Base-by-base conservation (phyloP, 1,140 invertebrate species). In the Pogonomyrmex barbatus region DNA sequence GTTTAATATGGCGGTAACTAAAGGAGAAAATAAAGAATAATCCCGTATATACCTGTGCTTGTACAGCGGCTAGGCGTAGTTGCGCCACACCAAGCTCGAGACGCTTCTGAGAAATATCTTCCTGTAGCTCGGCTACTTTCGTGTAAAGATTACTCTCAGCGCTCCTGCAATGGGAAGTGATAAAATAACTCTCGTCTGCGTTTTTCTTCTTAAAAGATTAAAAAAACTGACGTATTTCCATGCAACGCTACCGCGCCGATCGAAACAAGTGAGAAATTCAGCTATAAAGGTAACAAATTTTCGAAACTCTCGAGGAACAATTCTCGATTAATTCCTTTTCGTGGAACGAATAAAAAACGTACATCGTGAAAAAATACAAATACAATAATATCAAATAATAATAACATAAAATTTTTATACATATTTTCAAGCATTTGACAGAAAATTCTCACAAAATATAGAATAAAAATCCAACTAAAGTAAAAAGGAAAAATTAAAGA, bases 111-210 rank as follows among this genome's bases (percentile, higher is more conserved):
- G 98, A 98, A 94, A 99, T 98, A 92, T 99, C 98, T 95, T 99
- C 98, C 95, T 99, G 97, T 33, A 98, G 95, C 95, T 99, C 98
- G 93, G 99, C 99, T 79, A 98, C 98, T 96, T 99, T 99, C 92
- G 98, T 98, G 95, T 97, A 98, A 45, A 98, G 95, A 91, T 97
- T 97, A 68, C 97, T 97, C 93, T 99, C 98, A 83, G 97, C 94
- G 92, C 97, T 97, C 94, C 97, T 97, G 94, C 30, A 90, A 88
- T 77, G 50, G 79, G 30, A 82, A 65, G 50, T 42, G 78, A 81
- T 42, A 82, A 85, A 71, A 42, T 47, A 70, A 67, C 30, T 42
- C 36, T 83, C 58, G 14, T 24, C 14, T 6, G 45, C 9, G 30
- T 67, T 70, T 75, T 39, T 36, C 79, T 9, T 6, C 45, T 75